Evolutionary conservation across 1,140 invertebrate species (phyloP), one percentile per base, ranked within the genome.

Genomic region (Paralvinella palmiformis): DNA sequence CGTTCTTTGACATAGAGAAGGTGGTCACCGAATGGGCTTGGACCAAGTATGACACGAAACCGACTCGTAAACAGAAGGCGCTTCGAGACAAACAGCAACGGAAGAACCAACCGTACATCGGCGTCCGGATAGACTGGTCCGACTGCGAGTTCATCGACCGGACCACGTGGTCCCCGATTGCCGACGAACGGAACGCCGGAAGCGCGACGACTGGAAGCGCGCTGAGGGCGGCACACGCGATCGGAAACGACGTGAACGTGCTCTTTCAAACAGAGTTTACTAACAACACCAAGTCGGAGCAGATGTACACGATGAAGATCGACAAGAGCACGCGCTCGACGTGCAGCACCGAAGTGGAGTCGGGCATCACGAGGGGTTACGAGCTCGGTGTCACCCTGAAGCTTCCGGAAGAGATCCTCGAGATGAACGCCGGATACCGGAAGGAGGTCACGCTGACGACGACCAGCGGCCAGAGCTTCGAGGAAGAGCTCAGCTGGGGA

Each of bases 231-330:
- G n/a, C n/a, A n/a, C n/a, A 24, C 22, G 55, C 24, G 24, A 57
- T 20, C 10, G 1, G 7, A 22, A 15, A 17, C 50, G 10, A 10
- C 24, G 50, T 7, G 15, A 41, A 32, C 2, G n/a, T n/a, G n/a
- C n/a, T n/a, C n/a, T n/a, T n/a, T n/a, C n/a, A n/a, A n/a, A n/a
- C n/a, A n/a, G n/a, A n/a, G n/a, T n/a, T n/a, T n/a, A n/a, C n/a
- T n/a, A n/a, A n/a, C n/a, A n/a, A n/a, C n/a, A n/a, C n/a, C n/a
- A n/a, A n/a, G n/a, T n/a, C n/a, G n/a, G 70, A 74, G 10, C 82
- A 84, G 63, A 77, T 81, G 35, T 83, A 84, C 71, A 83, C 81
- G 7, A 81, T 84, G 62, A 78, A 81, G 60, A 83, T 82, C 10
- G 82, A 84, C 62, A 65, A 83, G 48, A 76, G 78, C 20, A 83